A percentile compares a stretch with the other conserved stretches of the same genome.
Conservation (phyloP, 2,113 vertebrate genomes). For the Dryoscopus gambensis region DNA sequence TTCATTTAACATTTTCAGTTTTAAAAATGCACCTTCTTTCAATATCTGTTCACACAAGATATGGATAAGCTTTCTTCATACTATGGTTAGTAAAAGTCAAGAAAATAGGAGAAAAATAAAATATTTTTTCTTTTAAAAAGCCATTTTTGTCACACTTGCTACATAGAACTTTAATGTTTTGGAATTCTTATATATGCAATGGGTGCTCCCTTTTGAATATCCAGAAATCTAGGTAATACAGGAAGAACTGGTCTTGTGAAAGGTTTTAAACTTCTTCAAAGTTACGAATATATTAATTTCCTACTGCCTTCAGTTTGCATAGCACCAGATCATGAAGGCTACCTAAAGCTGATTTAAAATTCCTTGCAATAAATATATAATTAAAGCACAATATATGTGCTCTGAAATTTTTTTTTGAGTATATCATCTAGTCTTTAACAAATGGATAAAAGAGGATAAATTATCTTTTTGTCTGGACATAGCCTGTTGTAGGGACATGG, state of each 20-base stretch:
- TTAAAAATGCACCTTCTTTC: background rate
- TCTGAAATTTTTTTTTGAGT: slow-evolving; percentile 39
- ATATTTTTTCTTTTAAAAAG: background rate
- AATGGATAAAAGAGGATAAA: slow-evolving; percentile 59
- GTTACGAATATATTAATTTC: background rate
- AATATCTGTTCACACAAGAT: background rate
- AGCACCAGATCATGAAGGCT: slow-evolving; percentile 4
- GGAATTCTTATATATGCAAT: background rate
- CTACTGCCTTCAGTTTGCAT: background rate
- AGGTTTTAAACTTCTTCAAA: background rate
- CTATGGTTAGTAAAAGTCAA: background rate
- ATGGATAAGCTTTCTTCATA: background rate
- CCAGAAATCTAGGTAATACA: background rate
- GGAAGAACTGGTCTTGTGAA: background rate
- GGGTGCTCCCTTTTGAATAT: background rate
- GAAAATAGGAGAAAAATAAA: background rate
- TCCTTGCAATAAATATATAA: background rate
- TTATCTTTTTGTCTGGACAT: slow-evolving; percentile 61
- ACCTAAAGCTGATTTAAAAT: slow-evolving; percentile 43
- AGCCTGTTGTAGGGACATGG: slow-evolving; percentile 10
- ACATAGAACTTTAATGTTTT: background rate
- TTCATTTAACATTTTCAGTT: background rate
- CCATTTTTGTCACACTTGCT: background rate
- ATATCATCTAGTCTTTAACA: slow-evolving; percentile 50
- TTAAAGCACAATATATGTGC: background rate